Base-by-base conservation (phyloP, 1,140 invertebrate species). In the Megalonaias nervosa region DNA sequence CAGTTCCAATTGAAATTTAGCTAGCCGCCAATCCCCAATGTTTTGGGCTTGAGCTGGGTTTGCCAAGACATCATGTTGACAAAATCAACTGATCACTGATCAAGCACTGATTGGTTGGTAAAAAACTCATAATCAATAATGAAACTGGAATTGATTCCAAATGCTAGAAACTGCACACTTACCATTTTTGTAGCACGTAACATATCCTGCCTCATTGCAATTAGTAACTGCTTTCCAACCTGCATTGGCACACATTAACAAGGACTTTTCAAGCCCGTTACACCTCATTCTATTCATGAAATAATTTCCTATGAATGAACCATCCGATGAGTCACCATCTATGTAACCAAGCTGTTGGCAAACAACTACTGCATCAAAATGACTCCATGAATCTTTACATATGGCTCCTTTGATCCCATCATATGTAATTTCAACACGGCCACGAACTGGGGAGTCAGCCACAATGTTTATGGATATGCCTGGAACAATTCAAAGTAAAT, bases 331-430 rank as follows among this genome's bases (percentile, higher is more conserved):
- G 13, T 61, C 59, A 48, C 79, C 79, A 62, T 77, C 71, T 16
- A 65, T 26, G 59, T 76, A 84, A 19, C 94, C 94, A 68, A 23
- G 31, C 5, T 23, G 65, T 67, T n/a, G 60, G n/a, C 13, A 64
- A 64, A 77, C 75, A 1, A 96, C 91, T 76, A 93, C 90, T 1
- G 94, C 95, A 80, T 94, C 93, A 38, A 89, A 92, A 62, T 94
- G 88, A 0, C 93, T 93, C 82, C 95, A 95, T 72, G 93, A 92
- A 81, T 95, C 94, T 84, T 95, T 94, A 86, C 95, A 96, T 21
- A 96, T 92, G 80, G 93, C 93, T 1, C 95, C 95, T 93, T 93
- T 94, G 68, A 92, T 90, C 1, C 93, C 94, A 80, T 93, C 92
- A 38, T 94, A 92, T 91, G 93, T 94, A 1, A 96, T 92, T 92